Percentiles rank a stretch among this genome's conserved stretches.
phyloP scores from a whole-genome alignment of 2,797 vertebrate genomes.

The Meda fulgida region DNA sequence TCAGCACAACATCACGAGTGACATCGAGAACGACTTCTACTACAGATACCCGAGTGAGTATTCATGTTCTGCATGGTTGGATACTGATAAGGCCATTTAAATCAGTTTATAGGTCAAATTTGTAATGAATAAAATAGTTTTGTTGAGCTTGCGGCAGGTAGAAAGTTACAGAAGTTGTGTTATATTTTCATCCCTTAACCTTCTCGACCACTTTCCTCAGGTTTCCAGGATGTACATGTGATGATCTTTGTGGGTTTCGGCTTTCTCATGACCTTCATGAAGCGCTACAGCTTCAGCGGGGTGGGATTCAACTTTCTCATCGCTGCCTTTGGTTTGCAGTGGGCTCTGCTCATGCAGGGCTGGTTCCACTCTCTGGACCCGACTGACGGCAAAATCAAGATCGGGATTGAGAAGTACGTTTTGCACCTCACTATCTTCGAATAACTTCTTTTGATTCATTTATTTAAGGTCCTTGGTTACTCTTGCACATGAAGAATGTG shows the following conservation, averaged over 20 bases:
- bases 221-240: constrained; percentile 96
- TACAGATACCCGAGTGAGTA: constrained; percentile 96
- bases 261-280: constrained; percentile 97
- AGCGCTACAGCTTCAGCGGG: constrained; percentile 89
- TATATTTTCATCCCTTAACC: background rate
- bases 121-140: background rate
- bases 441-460: background rate
- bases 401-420: constrained; percentile 88
- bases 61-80: background rate
- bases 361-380: constrained; percentile 86
- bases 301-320: constrained; percentile 96
- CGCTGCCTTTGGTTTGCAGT: constrained; percentile 93
- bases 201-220: constrained; percentile 68
- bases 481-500: background rate
- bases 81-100: background rate
- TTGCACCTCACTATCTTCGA: background rate
- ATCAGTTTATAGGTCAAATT: no score
- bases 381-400: constrained; percentile 76
- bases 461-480: background rate
- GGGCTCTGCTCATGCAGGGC: constrained; percentile 97
- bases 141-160: background rate
- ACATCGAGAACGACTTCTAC: constrained; percentile 94
- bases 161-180: background rate
- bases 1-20: constrained; percentile 76
- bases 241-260: constrained; percentile 99